Conservation (phyloP, 2,888 invertebrate genomes). For the Eupithecia insigniata region DNA sequence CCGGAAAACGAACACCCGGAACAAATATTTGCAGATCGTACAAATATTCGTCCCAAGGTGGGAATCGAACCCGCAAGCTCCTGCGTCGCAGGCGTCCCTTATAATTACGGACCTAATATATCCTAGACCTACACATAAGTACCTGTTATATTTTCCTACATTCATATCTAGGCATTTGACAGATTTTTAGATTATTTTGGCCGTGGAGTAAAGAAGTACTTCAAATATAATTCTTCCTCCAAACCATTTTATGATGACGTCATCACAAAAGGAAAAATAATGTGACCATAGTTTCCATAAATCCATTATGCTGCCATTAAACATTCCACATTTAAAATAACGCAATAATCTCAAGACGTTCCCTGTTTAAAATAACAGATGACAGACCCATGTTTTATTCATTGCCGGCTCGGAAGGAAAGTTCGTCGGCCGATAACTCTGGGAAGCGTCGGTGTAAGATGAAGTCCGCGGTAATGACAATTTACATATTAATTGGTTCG, state of each 20-base stretch:
- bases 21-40: no score
- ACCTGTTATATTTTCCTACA: no score
- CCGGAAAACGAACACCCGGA: no score
- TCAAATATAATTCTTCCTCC: not conserved
- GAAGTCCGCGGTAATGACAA: conserved; percentile 58
- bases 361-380: conserved; percentile 74
- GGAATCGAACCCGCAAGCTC: no score
- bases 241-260: not conserved
- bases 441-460: conserved; percentile 57
- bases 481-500: conserved; percentile 72
- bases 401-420: conserved; percentile 62
- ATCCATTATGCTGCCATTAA: not conserved
- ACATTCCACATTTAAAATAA: conserved; percentile 48
- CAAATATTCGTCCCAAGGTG: no score
- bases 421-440: conserved; percentile 67
- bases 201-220: not conserved
- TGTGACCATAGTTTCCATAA: not conserved
- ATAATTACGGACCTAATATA: no score
- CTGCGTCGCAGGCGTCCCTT: no score
- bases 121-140: no score
- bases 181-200: not conserved
- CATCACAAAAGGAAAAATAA: not conserved
- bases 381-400: conserved; percentile 74
- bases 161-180: not conserved
- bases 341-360: conserved; percentile 66